Conservation (phyloP, 1,140 invertebrate genomes). For the Trichonephila clavata region DNA sequence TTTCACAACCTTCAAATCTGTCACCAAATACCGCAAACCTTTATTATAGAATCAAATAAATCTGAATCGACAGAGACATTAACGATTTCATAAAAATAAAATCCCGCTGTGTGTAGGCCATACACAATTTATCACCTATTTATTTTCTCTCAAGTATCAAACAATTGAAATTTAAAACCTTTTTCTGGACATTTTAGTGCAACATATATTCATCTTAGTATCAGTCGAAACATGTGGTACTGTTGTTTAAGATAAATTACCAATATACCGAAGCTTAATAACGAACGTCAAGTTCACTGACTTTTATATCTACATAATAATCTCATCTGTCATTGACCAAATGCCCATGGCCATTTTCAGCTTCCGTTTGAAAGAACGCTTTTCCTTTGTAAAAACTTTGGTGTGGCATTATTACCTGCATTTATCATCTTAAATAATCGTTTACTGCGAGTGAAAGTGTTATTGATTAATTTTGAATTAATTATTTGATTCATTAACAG, state of each 20-base stretch:
- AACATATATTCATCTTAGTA: background rate
- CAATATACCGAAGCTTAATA: background rate
- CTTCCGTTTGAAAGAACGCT: background rate
- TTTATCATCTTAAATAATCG: too few species aligned
- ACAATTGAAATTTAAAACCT: conserved; percentile 2
- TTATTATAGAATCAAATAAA: background rate
- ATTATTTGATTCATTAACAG: too few species aligned
- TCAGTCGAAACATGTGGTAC: background rate
- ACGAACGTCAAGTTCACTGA: background rate
- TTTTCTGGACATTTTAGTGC: background rate
- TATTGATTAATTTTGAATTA: too few species aligned
- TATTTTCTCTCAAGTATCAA: background rate
- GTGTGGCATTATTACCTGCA: background rate
- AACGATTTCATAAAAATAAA: background rate
- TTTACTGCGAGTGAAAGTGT: too few species aligned
- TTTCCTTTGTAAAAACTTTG: background rate
- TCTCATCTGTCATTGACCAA: background rate
- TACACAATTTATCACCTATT: background rate
- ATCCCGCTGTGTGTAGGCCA: background rate
- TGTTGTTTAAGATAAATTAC: background rate
- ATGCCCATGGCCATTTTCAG: background rate
- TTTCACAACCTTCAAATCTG: conserved; percentile 6
- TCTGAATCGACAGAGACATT: background rate
- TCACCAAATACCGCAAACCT: background rate
- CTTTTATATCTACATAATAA: conserved; percentile 14